A percentile compares a stretch with the other conserved stretches of the same genome.
These are phyloP conservation scores for Condylura cristata DNA, from an alignment of 2,113 vertebrate species.

Conservation along the genomic window DNA sequence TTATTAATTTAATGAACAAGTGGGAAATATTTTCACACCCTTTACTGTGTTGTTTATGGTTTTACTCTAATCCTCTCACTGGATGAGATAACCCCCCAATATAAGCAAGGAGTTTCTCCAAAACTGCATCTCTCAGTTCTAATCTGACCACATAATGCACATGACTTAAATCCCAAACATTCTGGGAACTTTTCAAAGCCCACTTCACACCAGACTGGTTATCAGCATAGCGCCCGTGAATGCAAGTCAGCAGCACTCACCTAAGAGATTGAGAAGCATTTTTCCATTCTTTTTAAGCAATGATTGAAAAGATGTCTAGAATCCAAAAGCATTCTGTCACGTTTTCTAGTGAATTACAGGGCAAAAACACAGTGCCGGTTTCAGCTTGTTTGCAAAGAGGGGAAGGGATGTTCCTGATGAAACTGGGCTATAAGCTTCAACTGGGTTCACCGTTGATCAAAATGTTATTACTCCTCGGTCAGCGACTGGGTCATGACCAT, in stretches of 20 bases:
- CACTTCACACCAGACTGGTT: constrained; percentile 40
- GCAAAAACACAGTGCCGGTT: neutral
- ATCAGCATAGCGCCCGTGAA: constrained; percentile 36
- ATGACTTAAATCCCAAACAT: constrained; percentile 62
- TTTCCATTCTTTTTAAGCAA: neutral
- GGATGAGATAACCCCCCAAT: neutral
- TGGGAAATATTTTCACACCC: neutral
- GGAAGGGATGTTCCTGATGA: neutral
- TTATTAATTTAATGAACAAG: neutral
- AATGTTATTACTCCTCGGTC: neutral
- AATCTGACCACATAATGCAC: constrained; percentile 12
- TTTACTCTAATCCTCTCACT: constrained; percentile 37
- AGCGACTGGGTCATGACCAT: neutral
- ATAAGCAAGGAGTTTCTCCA: constrained; percentile 12
- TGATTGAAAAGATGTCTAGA: neutral
- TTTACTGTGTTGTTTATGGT: neutral
- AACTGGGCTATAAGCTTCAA: neutral
- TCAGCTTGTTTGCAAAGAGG: neutral
- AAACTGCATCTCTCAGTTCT: neutral
- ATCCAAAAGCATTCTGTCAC: neutral
- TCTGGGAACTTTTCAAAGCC: constrained; percentile 59
- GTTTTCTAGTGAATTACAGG: neutral
- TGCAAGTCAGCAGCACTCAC: constrained; percentile 6
- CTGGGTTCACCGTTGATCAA: neutral
- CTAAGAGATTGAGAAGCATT: neutral